Conservation (phyloP, 2,888 invertebrate species). For the Cryptus viduatorius region DNA sequence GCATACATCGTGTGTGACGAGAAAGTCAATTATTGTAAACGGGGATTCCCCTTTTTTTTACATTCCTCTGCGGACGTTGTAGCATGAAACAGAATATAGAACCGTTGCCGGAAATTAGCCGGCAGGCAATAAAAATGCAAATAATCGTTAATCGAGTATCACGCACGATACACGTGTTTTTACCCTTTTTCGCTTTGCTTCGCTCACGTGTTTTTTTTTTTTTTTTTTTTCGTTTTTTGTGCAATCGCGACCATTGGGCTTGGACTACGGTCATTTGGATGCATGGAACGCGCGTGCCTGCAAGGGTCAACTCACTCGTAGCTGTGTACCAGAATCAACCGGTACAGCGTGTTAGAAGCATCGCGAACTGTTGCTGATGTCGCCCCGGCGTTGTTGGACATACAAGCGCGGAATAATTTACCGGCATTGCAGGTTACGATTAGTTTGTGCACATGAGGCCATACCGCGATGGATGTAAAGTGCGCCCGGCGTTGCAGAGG, state of each 20-base stretch:
- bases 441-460: conserved; percentile 78
- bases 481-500: conserved; percentile 54
- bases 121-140: conserved; percentile 75
- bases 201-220: not conserved
- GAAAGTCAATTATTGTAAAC: not conserved
- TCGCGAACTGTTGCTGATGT: conserved; percentile 75
- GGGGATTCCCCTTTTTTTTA: conserved; percentile 4
- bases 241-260: conserved; percentile 19
- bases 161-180: conserved; percentile 56
- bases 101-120: conserved; percentile 29
- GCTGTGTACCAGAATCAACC: conserved; percentile 30
- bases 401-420: conserved; percentile 79
- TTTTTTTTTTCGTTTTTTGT: conserved; percentile 22
- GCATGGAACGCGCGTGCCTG: conserved; percentile 54
- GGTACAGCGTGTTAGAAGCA: conserved; percentile 62
- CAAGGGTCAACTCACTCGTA: conserved; percentile 14
- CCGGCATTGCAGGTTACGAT: conserved; percentile 74
- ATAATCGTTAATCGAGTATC: conserved; percentile 74
- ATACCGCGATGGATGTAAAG: conserved; percentile 45
- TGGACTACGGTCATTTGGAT: conserved; percentile 24
- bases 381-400: conserved; percentile 69
- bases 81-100: conserved; percentile 19
- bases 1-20: not conserved
- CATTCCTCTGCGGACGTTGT: conserved; percentile 4
- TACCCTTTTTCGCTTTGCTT: not conserved